Evolutionary conservation across 2,888 invertebrate species (phyloP).

Genomic region (Miltochrista miniata): DNA sequence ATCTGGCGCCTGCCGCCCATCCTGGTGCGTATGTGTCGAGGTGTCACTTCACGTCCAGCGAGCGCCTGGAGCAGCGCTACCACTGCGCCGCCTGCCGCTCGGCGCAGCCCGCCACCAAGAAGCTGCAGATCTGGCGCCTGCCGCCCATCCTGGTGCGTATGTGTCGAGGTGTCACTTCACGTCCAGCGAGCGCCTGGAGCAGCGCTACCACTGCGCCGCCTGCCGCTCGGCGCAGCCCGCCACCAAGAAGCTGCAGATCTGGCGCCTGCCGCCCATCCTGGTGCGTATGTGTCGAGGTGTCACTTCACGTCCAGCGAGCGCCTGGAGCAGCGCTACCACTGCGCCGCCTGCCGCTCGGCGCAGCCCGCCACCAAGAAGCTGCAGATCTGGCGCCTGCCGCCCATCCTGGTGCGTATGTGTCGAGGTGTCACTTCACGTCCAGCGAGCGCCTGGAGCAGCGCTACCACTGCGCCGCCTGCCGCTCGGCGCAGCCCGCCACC

Average conservation of each 20-base stretch:
- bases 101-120: not conserved
- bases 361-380: not conserved
- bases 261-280: slow-evolving; percentile 94
- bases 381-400: not conserved
- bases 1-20: not conserved
- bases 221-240: slow-evolving; percentile 94
- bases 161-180: slow-evolving; percentile 95
- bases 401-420: not conserved
- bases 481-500: slow-evolving; percentile 84
- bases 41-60: not conserved
- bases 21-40: too few species aligned
- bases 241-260: slow-evolving; percentile 95
- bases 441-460: slow-evolving; percentile 80
- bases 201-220: slow-evolving; percentile 92
- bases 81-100: not conserved
- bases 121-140: not conserved
- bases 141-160: slow-evolving; percentile 39
- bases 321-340: not conserved
- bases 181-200: slow-evolving; percentile 92
- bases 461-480: slow-evolving; percentile 82
- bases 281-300: slow-evolving; percentile 64
- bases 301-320: not conserved
- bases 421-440: not conserved
- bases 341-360: not conserved
- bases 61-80: not conserved